Conservation (phyloP, 2,888 invertebrate species). For the Cryptocephalus primarius region DNA sequence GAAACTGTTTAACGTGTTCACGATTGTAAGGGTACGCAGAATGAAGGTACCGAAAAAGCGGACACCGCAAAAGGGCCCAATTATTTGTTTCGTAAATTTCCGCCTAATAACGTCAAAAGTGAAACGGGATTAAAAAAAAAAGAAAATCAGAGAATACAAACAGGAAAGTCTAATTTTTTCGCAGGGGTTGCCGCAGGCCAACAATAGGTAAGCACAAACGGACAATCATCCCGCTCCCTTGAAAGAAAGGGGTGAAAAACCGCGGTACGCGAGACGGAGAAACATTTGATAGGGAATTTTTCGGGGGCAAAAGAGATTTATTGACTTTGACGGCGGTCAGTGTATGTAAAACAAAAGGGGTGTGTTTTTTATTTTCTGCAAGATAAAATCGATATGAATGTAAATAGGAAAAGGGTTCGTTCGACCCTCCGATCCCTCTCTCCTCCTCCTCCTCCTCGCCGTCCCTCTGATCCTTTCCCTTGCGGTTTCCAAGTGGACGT, state of each 20-base stretch:
- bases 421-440: neutral
- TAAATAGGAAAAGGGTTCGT: constrained; percentile 8
- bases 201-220: too few relatives aligned
- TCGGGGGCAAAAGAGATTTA: constrained; percentile 9
- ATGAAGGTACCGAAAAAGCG: too few relatives aligned
- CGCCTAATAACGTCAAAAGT: too few relatives aligned
- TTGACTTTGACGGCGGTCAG: constrained; percentile 11
- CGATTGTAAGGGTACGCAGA: too few relatives aligned
- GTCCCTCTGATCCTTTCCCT: constrained; percentile 5
- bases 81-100: too few relatives aligned
- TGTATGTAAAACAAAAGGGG: constrained; percentile 8
- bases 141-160: too few relatives aligned
- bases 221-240: neutral
- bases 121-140: too few relatives aligned
- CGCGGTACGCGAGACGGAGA: neutral
- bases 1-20: too few relatives aligned
- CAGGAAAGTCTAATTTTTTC: too few relatives aligned
- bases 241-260: neutral
- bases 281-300: constrained; percentile 9
- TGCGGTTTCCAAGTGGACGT: constrained; percentile 13
- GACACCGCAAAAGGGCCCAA: too few relatives aligned
- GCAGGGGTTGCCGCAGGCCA: too few relatives aligned
- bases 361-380: constrained; percentile 10
- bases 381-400: constrained; percentile 15
- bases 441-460: neutral